These are phyloP conservation scores for Haliclona indistincta DNA, from an alignment of 37 sponge, comb jelly and placozoan species.

Conservation along the genomic window DNA sequence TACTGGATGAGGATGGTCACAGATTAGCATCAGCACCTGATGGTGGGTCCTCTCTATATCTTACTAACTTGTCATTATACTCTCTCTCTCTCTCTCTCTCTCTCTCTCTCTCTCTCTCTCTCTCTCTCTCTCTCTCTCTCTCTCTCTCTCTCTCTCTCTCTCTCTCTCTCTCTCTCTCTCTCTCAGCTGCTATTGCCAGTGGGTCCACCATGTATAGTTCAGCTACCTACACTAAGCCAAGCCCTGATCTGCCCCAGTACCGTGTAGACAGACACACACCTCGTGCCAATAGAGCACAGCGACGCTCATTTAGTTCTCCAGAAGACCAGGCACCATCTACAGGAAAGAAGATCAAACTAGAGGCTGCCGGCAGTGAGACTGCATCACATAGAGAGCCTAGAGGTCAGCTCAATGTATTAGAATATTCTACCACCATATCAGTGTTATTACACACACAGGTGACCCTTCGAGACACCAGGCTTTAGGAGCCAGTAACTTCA, in stretches of 20 bases:
- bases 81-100: neutral
- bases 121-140: too few species aligned
- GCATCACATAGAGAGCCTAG: neutral
- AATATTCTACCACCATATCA: neutral
- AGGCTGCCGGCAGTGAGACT: neutral
- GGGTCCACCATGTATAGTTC: too few species aligned
- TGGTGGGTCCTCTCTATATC: neutral
- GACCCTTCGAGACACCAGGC: neutral
- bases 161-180: conserved; percentile 23
- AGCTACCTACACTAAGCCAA: too few species aligned
- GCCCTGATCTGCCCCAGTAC: conserved; percentile 8
- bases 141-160: too few species aligned
- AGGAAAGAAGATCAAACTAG: conserved; percentile 69
- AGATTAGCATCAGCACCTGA: too few species aligned
- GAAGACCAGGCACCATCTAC: neutral
- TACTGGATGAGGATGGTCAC: too few species aligned
- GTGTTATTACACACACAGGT: neutral
- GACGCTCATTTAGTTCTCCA: conserved; percentile 12
- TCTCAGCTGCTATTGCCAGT: neutral
- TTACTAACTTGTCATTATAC: neutral
- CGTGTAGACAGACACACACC: conserved; percentile 75
- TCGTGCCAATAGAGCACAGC: conserved; percentile 5
- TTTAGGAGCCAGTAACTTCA: conserved; percentile 1
- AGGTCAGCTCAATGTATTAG: neutral
- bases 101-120: too few species aligned